Conservation (phyloP, 1,140 invertebrate genomes). For the Lordiphosa stackelbergi region DNA sequence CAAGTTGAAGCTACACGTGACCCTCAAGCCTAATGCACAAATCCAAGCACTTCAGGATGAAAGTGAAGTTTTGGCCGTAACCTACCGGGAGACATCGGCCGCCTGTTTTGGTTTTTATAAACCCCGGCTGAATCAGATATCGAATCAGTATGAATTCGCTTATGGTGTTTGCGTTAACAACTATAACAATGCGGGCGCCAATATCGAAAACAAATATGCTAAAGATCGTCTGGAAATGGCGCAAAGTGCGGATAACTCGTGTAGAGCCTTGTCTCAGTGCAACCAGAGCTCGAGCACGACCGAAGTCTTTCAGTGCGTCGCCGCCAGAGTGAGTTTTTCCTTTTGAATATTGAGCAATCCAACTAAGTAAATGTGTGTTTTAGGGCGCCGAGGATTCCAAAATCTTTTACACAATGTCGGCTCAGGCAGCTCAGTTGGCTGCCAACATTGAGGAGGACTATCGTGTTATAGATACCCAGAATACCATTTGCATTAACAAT, state of each 20-base stretch:
- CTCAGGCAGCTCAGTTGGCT: slow-evolving; percentile 20
- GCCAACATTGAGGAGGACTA: slow-evolving; percentile 17
- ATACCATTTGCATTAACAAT: slow-evolving; percentile 24
- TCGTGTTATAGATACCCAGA: slow-evolving; percentile 1
- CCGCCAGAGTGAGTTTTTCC: slow-evolving; percentile 10
- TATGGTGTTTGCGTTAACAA: slow-evolving; percentile 14
- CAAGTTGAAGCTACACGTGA: slow-evolving; percentile 7
- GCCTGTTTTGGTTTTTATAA: slow-evolving; percentile 29
- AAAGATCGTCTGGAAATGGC: not conserved
- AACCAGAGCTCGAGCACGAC: not conserved
- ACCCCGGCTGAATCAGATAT: slow-evolving; percentile 18
- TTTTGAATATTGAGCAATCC: no score
- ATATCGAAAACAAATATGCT: slow-evolving; percentile 7
- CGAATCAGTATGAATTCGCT: slow-evolving; percentile 11
- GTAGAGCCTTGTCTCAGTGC: slow-evolving; percentile 16
- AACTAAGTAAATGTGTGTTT: no score
- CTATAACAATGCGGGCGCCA: not conserved
- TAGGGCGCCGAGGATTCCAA: slow-evolving; percentile 45
- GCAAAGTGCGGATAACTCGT: not conserved
- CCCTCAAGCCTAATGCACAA: slow-evolving; percentile 9
- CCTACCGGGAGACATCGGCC: slow-evolving; percentile 7
- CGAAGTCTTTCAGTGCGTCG: slow-evolving; percentile 20
- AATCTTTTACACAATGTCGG: slow-evolving; percentile 34
- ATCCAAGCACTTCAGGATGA: slow-evolving; percentile 19
- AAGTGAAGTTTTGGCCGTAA: slow-evolving; percentile 16